Evolutionary conservation across 1,140 invertebrate genomes (phyloP).

Genomic region (Spodoptera frugiperda): DNA sequence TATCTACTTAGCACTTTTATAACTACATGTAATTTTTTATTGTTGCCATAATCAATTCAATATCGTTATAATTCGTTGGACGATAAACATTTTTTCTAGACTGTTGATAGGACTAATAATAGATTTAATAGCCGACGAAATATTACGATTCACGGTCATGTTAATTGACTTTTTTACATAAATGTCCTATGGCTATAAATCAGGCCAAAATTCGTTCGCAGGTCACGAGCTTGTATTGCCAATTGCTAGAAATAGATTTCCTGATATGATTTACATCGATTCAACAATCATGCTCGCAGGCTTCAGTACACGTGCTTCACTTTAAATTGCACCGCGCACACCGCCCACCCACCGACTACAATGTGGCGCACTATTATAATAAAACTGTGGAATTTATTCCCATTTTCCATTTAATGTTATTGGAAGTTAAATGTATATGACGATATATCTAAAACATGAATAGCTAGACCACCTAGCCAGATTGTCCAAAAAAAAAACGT

Average conservation of each 20-base stretch:
- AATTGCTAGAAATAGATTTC: conserved; percentile 33
- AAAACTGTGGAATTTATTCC: too few relatives aligned
- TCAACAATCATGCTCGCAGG: neutral
- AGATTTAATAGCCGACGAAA: neutral
- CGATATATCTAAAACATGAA: too few relatives aligned
- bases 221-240: conserved; percentile 33
- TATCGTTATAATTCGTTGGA: too few relatives aligned
- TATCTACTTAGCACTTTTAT: too few relatives aligned
- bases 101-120: neutral
- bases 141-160: neutral
- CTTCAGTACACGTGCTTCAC: conserved; percentile 6
- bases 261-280: conserved; percentile 39
- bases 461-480: too few relatives aligned
- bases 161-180: conserved; percentile 6
- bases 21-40: too few relatives aligned
- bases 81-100: neutral
- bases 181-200: conserved; percentile 26
- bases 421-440: too few relatives aligned
- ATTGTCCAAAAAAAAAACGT: too few relatives aligned
- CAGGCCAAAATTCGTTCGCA: conserved; percentile 28
- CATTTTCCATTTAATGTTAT: too few relatives aligned
- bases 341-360: neutral
- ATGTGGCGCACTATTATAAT: too few relatives aligned
- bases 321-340: neutral
- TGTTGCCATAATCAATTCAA: too few relatives aligned